Conservation (phyloP, 1,140 invertebrate genomes). For the Triops cancriformis region DNA sequence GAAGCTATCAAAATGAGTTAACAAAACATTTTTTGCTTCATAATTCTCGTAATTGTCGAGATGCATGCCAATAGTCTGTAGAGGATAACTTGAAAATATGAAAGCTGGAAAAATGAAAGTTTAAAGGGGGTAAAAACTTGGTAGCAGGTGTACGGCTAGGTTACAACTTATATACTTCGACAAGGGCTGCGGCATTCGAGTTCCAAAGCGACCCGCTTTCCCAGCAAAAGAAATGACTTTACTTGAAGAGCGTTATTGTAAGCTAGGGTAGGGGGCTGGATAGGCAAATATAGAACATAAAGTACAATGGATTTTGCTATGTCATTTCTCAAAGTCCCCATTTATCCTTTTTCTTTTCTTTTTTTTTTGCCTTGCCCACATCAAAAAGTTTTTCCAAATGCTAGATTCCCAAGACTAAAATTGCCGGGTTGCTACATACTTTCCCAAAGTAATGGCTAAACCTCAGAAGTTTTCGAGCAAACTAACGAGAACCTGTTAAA, state of each 20-base stretch:
- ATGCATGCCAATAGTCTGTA: too few relatives aligned
- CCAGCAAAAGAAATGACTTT: background rate
- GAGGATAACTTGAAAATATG: too few relatives aligned
- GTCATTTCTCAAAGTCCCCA: background rate
- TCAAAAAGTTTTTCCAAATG: background rate
- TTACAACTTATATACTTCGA: too few relatives aligned
- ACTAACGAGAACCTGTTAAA: background rate
- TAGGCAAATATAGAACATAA: conserved; percentile 2
- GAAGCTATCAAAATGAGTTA: too few relatives aligned
- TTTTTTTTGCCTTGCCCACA: background rate
- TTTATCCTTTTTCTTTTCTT: background rate
- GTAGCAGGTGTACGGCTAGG: too few relatives aligned
- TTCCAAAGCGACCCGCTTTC: background rate
- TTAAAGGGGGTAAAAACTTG: too few relatives aligned
- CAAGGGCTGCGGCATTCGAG: too few relatives aligned
- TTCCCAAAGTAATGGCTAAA: background rate
- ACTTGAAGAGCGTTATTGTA: background rate
- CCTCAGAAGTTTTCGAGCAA: background rate
- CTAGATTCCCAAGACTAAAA: background rate
- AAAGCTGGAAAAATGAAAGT: too few relatives aligned
- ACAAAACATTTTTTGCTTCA: too few relatives aligned
- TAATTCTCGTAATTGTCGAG: too few relatives aligned
- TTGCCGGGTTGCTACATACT: background rate
- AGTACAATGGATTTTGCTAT: background rate
- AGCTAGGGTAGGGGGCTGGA: background rate